Conservation (phyloP, 2,797 vertebrate species). For the Gallirallus australis region DNA sequence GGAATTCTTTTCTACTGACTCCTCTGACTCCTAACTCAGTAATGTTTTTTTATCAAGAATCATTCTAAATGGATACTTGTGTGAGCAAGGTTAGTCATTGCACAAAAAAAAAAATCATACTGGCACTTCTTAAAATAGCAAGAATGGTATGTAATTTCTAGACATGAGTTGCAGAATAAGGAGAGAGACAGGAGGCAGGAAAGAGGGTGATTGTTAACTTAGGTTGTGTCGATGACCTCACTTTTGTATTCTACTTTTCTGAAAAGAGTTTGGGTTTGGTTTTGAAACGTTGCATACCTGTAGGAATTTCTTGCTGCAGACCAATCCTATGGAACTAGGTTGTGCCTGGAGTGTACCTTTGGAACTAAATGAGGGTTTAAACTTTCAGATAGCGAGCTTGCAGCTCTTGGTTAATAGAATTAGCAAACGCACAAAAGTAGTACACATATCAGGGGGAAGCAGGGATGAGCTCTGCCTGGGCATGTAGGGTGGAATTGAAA, state of each 20-base stretch:
- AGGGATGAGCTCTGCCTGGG: not conserved
- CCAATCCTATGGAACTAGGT: not conserved
- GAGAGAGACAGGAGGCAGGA: not conserved
- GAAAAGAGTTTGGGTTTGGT: not conserved
- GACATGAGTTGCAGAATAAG: not conserved
- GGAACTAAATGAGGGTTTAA: not conserved
- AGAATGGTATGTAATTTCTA: not conserved
- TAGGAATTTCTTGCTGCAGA: not conserved
- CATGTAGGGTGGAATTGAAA: not conserved
- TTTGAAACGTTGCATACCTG: not conserved
- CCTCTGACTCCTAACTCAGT: slow-evolving; percentile 15
- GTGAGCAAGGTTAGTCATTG: not conserved
- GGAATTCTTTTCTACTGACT: slow-evolving; percentile 34
- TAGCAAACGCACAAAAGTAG: not conserved
- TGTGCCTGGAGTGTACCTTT: not conserved
- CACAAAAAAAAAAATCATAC: not conserved
- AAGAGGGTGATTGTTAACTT: not conserved
- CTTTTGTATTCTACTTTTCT: not conserved
- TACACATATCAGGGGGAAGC: not conserved
- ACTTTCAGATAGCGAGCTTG: not conserved
- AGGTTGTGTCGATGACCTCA: not conserved
- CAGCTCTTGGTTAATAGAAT: not conserved
- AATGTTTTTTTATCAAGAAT: not conserved
- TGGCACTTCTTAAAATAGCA: not conserved
- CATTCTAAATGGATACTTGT: not conserved